Evolutionary conservation across 2,113 vertebrate species (phyloP), one percentile per base, ranked within the genome.

Genomic region (Turnix velox): DNA sequence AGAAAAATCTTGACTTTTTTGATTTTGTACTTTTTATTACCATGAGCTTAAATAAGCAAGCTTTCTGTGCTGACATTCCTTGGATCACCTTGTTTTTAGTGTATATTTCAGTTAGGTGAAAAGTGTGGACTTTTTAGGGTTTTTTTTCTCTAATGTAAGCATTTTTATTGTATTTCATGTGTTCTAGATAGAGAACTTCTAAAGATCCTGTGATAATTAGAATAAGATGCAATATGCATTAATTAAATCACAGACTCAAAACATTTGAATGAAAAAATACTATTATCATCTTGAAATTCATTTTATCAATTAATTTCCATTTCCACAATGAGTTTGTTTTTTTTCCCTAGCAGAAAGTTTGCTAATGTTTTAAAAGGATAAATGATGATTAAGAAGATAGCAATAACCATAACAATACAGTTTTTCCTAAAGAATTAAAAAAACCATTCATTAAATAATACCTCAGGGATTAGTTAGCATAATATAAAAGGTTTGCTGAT

Each of bases 221-320:
- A 82, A 66, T 80, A 90, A 62, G 20, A 59, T 13, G 49, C n/a
- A 14, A 2, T 71, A 35, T 68, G 35, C 18, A 24, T 62, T 19
- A 90, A 63, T 63, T 59, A 86, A 79, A 92, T 52, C 55, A 87
- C 25, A 76, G 33, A 73, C 58, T 81, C 71, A 68, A 63, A 71
- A 67, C n/a, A 33, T 93, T 35, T 49, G 46, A 61, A 68, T 78
- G 19, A 74, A 30, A 80, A 92, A 88, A 85, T 48, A 54, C 31
- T 83, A 90, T 92, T 51, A 79, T 71, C 45, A 30, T 58, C 40
- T 72, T 91, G 88, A 72, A 67, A 95, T 59, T 40, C 2, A 80
- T 91, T 91, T 71, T 77, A 86, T 77, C 33, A 78, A 85, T 84
- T 92, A 58, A 90, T 85, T 91, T 92, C 14, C 17, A 43, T 89